A percentile compares a stretch with the other conserved stretches of the same genome.
These are phyloP conservation scores for Drosophila paulistorum DNA, from an alignment of 1,140 invertebrate species.

Conservation along the genomic window DNA sequence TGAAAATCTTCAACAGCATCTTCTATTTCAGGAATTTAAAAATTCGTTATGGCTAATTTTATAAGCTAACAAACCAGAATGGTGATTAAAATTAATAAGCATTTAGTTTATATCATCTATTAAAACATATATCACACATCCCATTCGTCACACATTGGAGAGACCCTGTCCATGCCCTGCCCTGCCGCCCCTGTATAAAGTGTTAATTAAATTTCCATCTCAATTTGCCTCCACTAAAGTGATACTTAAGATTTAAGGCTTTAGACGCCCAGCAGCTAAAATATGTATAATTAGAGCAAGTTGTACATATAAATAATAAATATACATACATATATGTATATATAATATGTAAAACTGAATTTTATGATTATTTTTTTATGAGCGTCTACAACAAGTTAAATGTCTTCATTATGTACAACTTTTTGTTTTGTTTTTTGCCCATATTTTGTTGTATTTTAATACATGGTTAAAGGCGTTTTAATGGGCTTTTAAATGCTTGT, in stretches of 20 bases:
- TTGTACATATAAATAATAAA: not conserved
- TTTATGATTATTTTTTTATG: conserved; percentile 43
- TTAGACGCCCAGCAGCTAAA: conserved; percentile 1
- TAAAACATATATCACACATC: not conserved
- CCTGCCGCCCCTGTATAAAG: not conserved
- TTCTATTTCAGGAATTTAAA: not conserved
- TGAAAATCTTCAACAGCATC: no score
- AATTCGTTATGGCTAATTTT: not conserved
- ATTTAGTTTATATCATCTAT: not conserved
- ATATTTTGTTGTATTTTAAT: conserved; percentile 22
- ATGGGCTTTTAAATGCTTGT: conserved; percentile 49
- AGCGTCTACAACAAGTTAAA: conserved; percentile 21
- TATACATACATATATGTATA: not conserved
- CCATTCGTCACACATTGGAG: conserved; percentile 5
- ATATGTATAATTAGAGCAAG: conserved; percentile 52
- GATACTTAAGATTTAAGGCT: conserved; percentile 20
- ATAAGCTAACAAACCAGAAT: not conserved
- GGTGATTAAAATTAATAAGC: conserved; percentile 2
- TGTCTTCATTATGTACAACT: conserved; percentile 51
- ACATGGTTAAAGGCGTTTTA: conserved; percentile 31
- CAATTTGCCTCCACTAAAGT: conserved; percentile 31
- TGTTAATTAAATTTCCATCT: conserved; percentile 20
- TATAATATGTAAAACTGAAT: not conserved
- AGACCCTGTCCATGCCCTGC: not conserved
- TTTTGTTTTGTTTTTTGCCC: conserved; percentile 22